Conservation (phyloP, 2,888 invertebrate genomes). For the Galeopsomyia nigrocyanea region DNA sequence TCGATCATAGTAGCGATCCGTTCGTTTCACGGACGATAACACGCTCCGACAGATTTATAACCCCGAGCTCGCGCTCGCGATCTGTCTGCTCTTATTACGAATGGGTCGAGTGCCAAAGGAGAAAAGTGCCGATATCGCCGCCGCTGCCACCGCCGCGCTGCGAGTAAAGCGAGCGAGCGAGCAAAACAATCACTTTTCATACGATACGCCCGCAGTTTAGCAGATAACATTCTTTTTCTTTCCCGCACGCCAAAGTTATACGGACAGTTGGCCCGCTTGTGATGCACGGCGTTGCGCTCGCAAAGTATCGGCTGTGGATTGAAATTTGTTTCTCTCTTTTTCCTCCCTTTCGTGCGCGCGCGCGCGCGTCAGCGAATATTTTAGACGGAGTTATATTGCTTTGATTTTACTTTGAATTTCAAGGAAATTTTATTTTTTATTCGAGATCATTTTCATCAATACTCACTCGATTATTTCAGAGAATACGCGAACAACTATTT, state of each 20-base stretch:
- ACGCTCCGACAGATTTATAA: slow-evolving; percentile 42
- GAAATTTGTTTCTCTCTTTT: background rate
- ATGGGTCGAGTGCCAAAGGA: too few species aligned
- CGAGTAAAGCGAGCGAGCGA: background rate
- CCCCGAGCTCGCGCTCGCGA: background rate
- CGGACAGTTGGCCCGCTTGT: background rate
- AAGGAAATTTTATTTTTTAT: too few species aligned
- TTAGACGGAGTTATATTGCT: too few species aligned
- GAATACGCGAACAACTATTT: too few species aligned
- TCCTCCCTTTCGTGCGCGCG: background rate
- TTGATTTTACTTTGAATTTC: too few species aligned
- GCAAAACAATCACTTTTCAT: slow-evolving; percentile 33
- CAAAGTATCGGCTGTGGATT: background rate
- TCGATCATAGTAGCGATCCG: slow-evolving; percentile 40
- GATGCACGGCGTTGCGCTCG: background rate
- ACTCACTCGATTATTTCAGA: too few species aligned
- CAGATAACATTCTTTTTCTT: background rate
- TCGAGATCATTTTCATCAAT: too few species aligned
- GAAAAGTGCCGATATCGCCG: too few species aligned
- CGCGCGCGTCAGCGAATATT: too few species aligned
- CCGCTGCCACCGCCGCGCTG: background rate
- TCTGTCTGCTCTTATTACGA: background rate
- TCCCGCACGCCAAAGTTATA: background rate
- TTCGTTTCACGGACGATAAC: slow-evolving; percentile 48
- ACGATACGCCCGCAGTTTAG: slow-evolving; percentile 1